phyloP scores from a whole-genome alignment of 2,797 vertebrate genomes.

The Enteromius unitaeniatus region DNA sequence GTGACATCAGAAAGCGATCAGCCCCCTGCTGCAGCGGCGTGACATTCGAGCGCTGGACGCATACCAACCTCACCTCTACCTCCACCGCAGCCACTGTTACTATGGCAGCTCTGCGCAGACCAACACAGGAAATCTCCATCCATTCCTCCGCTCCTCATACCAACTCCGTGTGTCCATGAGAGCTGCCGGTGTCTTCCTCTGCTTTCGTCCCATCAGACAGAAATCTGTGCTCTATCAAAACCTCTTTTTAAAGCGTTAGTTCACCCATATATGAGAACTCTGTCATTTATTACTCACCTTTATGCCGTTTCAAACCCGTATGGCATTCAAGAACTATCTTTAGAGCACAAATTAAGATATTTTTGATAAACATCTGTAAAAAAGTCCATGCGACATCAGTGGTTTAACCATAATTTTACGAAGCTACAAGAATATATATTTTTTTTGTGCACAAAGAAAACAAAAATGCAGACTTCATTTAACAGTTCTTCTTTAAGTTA shows the following conservation, averaged over 20 bases:
- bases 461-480: no score
- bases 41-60: neutral
- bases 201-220: neutral
- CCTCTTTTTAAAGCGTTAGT: neutral
- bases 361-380: neutral
- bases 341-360: neutral
- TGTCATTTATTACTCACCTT: neutral
- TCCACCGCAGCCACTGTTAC: constrained; percentile 63
- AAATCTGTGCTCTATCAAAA: neutral
- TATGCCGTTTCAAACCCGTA: neutral
- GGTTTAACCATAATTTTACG: neutral
- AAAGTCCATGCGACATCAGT: neutral
- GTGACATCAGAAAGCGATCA: constrained; percentile 68
- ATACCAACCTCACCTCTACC: neutral
- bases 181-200: neutral
- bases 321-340: neutral
- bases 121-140: constrained; percentile 14
- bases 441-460: no score
- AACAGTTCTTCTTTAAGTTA: no score
- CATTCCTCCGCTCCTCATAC: constrained; percentile 3
- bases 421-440: neutral
- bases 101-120: constrained; percentile 62
- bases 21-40: neutral
- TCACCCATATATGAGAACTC: neutral
- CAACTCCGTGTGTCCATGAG: constrained; percentile 16